phyloP scores from a whole-genome alignment of 2,888 invertebrate genomes.

The Anodontia alba region DNA sequence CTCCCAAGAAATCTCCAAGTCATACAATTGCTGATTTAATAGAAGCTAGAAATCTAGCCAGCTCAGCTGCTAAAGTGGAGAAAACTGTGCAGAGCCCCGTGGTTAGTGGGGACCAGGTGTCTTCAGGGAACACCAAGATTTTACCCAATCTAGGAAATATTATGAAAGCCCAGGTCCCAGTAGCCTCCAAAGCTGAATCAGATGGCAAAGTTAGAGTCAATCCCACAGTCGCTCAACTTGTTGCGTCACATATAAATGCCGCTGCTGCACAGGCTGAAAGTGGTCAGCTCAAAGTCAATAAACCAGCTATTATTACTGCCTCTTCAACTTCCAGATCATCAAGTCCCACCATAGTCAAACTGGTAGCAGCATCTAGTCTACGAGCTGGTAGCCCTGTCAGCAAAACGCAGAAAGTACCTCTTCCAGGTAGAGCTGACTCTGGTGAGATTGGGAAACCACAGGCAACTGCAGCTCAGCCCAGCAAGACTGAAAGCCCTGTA shows the following conservation, averaged over 20 bases:
- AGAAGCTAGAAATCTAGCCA: constrained; percentile 47
- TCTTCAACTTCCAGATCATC: constrained; percentile 38
- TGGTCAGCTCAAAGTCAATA: neutral
- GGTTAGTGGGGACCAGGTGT: neutral
- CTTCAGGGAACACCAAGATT: neutral
- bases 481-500: constrained; percentile 44
- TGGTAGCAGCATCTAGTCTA: constrained; percentile 49
- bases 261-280: constrained; percentile 29
- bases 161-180: constrained; percentile 59
- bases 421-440: neutral
- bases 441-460: neutral
- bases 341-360: constrained; percentile 59
- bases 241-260: constrained; percentile 52
- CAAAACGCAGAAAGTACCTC: neutral
- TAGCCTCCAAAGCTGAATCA: constrained; percentile 32
- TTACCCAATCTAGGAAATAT: constrained; percentile 37
- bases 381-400: constrained; percentile 30
- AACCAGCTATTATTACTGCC: constrained; percentile 17
- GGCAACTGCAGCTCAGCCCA: neutral
- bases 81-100: neutral
- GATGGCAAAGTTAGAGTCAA: constrained; percentile 51
- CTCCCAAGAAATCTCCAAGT: constrained; percentile 32
- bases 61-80: constrained; percentile 16
- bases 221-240: constrained; percentile 54
- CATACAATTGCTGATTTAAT: constrained; percentile 59